Percentiles rank a stretch among this genome's conserved stretches.
These are phyloP conservation scores for Leptinotarsa texana DNA, from an alignment of 1,140 invertebrate species.

Conservation along the genomic window DNA sequence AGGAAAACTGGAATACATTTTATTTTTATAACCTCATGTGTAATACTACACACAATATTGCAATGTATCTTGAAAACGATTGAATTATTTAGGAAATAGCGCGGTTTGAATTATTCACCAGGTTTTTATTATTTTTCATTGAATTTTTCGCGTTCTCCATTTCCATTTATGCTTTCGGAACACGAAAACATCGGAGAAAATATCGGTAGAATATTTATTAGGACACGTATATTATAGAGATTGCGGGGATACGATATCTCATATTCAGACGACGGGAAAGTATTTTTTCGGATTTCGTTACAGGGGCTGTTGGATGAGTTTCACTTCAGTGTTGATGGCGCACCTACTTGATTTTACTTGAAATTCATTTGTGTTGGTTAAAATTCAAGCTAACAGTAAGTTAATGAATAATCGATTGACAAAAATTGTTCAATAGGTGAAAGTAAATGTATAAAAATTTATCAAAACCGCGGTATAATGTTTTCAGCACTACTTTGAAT, in stretches of 20 bases:
- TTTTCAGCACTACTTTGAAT: no score
- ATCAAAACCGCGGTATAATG: no score
- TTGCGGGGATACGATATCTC: background rate
- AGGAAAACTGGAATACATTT: background rate
- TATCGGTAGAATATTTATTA: conserved; percentile 7
- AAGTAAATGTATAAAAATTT: no score
- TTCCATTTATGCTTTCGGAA: conserved; percentile 3
- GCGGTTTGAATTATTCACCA: conserved; percentile 20
- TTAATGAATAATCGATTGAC: no score
- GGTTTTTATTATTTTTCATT: conserved; percentile 21
- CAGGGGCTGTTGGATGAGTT: no score
- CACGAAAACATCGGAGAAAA: conserved; percentile 8
- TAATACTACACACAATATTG: conserved; percentile 14
- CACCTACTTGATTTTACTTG: no score
- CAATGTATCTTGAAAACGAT: conserved; percentile 14
- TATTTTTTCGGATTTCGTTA: background rate
- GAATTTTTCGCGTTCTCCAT: conserved; percentile 13
- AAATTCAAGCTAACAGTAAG: no score
- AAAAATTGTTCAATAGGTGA: no score
- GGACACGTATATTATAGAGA: background rate
- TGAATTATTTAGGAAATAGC: conserved; percentile 17
- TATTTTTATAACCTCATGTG: conserved; percentile 8
- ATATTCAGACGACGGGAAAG: background rate
- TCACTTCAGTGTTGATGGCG: no score
- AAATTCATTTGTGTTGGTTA: no score